Base-by-base conservation (phyloP, 2,888 invertebrate species). In the Drosophila engyochracea region DNA sequence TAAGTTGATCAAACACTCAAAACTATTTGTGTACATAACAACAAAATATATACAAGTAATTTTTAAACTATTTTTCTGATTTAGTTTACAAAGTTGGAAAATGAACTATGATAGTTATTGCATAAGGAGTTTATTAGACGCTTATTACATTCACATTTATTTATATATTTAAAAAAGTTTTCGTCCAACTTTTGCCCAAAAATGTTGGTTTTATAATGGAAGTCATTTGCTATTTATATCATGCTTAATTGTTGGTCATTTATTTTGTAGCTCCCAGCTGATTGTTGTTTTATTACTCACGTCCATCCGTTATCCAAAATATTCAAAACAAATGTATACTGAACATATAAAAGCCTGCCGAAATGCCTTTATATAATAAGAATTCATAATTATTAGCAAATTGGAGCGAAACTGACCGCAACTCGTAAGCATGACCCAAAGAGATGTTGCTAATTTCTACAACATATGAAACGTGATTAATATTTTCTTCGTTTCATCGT, bases 381-480 rank as follows among this genome's bases (percentile, higher is more conserved):
- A 66, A 82, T 74, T 72, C 74, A 70, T 81, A 84, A 86, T 79
- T 81, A 89, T 86, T 85, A 85, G 71, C 62, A 30, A 78, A 74
- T 75, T 70, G 70, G 51, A 74, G 49, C 54, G 14, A 52, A 67
- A 59, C 49, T 51, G 39, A 69, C 61, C 59, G 47, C 57, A 51
- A 51, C 51, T 62, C 53, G 47, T 64, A 53, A 47, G 73, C 58
- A 28, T 41, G 73, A 64, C 58, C 64, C 64, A 55, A 58, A 52
- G 33, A 65, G 64, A 61, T 22, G 58, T 44, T 74, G 78, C 85
- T 83, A 88, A 88, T 86, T 88, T 83, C 77, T 65, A 76, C 83
- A 82, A 87, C 83, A 85, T 90, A 87, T 87, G 85, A 87, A 90
- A 83, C 82, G 86, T 83, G 83, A 87, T 87, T 87, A 87, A 90